Evolutionary conservation across 1,140 invertebrate genomes (phyloP).

Genomic region (Notospermus geniculatus): DNA sequence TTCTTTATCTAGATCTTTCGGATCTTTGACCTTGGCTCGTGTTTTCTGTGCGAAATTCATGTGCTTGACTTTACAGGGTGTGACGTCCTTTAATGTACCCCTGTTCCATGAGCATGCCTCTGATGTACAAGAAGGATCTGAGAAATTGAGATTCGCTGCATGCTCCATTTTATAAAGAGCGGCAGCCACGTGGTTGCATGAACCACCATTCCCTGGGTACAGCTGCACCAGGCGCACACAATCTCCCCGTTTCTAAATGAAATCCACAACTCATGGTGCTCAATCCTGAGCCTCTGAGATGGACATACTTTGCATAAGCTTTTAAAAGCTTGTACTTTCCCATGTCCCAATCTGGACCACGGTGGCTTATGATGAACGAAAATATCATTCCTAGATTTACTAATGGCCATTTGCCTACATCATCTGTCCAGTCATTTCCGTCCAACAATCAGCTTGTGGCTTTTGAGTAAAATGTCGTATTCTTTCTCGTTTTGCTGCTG

Average conservation of each 20-base stretch:
- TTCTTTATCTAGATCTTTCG: not conserved
- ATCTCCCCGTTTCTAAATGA: not conserved
- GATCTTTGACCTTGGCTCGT: not conserved
- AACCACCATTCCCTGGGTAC: not conserved
- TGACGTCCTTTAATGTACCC: not conserved
- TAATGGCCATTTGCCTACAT: not conserved
- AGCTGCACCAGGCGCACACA: slow-evolving; percentile 2
- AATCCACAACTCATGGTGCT: not conserved
- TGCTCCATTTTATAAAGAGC: not conserved
- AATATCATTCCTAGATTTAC: not conserved
- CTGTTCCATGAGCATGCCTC: not conserved
- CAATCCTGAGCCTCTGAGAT: not conserved
- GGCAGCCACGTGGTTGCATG: not conserved
- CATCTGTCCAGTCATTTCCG: not conserved
- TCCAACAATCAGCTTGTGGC: not conserved
- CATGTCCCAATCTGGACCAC: not conserved
- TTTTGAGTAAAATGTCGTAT: not conserved
- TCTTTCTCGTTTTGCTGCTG: not conserved
- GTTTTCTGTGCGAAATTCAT: not conserved
- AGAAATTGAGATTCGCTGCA: not conserved
- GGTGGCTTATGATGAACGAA: not conserved
- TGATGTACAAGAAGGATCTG: not conserved
- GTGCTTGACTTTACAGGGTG: not conserved
- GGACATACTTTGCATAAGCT: not conserved
- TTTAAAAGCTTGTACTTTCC: no score